phyloP scores from a whole-genome alignment of 2,888 invertebrate genomes.

The Trileptium ribeirensis region DNA sequence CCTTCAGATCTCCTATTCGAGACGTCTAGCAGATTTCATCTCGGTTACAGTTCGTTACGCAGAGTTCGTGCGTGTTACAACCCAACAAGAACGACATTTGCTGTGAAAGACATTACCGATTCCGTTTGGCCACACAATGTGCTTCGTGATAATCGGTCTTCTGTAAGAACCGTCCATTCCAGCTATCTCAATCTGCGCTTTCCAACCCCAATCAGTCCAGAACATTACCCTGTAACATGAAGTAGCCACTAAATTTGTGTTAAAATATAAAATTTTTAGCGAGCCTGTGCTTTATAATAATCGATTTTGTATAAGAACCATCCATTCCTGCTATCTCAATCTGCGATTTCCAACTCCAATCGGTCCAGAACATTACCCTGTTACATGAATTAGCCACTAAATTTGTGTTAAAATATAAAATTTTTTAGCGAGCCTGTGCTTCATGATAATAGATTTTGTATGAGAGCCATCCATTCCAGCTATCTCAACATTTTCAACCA shows the following conservation, averaged over 20 bases:
- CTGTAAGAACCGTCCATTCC: constrained; percentile 93
- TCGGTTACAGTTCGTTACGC: no score
- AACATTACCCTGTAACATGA: constrained; percentile 76
- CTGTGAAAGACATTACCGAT: no score
- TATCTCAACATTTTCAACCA: constrained; percentile 85
- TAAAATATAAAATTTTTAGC: no score
- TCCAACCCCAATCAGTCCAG: constrained; percentile 94
- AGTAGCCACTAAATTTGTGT: no score
- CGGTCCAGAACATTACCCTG: constrained; percentile 96
- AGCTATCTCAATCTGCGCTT: constrained; percentile 85
- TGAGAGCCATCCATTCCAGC: constrained; percentile 93
- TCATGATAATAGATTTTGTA: constrained; percentile 72
- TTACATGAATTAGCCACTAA: no score
- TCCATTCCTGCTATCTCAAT: constrained; percentile 96
- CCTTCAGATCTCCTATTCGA: no score
- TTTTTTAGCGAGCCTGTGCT: no score
- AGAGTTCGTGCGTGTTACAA: no score
- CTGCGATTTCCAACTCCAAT: constrained; percentile 88
- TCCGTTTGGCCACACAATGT: constrained; percentile 93
- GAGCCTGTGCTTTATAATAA: constrained; percentile 76
- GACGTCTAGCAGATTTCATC: no score
- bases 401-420: no score
- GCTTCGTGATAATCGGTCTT: constrained; percentile 71
- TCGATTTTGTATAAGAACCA: constrained; percentile 75
- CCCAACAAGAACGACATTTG: no score